Conservation (phyloP, 2,113 vertebrate genomes). For the Chaetodon trifascialis region DNA sequence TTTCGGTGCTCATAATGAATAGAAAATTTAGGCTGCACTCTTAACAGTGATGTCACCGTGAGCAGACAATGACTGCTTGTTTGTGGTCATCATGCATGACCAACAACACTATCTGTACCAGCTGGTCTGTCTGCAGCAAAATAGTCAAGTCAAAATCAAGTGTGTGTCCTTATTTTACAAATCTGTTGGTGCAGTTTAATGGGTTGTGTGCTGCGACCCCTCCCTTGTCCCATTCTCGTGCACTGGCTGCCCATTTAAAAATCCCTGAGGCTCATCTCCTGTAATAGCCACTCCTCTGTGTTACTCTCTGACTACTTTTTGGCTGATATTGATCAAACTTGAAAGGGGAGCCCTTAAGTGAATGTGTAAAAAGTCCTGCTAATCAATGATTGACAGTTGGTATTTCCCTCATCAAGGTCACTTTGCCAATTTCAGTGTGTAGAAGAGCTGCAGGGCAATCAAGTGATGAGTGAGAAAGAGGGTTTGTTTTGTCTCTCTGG, state of each 20-base stretch:
- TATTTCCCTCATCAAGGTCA: conserved; percentile 76
- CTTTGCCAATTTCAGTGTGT: conserved; percentile 65
- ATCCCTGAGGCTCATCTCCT: conserved; percentile 50
- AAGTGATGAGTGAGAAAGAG: conserved; percentile 49
- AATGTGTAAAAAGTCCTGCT: conserved; percentile 69
- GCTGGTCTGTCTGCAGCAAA: conserved; percentile 15
- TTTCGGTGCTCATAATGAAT: not conserved
- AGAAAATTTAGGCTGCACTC: not conserved
- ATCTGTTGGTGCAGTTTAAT: conserved; percentile 6
- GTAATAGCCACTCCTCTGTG: conserved; percentile 46
- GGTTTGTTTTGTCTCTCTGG: conserved; percentile 48
- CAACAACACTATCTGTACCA: not conserved
- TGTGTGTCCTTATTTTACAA: conserved; percentile 22
- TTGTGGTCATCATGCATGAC: not conserved
- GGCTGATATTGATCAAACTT: conserved; percentile 78
- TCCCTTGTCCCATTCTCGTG: conserved; percentile 16
- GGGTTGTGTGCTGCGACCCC: not conserved
- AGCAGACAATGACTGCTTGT: conserved; percentile 34
- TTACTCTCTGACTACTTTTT: conserved; percentile 62
- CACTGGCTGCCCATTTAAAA: conserved; percentile 47
- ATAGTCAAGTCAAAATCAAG: conserved; percentile 45
- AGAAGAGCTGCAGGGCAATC: conserved; percentile 63
- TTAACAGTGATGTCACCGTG: not conserved
- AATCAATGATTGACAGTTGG: conserved; percentile 80
- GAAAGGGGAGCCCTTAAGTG: conserved; percentile 79